These are phyloP conservation scores for Argyresthia albistria DNA, from an alignment of 2,888 invertebrate species.

Conservation along the genomic window DNA sequence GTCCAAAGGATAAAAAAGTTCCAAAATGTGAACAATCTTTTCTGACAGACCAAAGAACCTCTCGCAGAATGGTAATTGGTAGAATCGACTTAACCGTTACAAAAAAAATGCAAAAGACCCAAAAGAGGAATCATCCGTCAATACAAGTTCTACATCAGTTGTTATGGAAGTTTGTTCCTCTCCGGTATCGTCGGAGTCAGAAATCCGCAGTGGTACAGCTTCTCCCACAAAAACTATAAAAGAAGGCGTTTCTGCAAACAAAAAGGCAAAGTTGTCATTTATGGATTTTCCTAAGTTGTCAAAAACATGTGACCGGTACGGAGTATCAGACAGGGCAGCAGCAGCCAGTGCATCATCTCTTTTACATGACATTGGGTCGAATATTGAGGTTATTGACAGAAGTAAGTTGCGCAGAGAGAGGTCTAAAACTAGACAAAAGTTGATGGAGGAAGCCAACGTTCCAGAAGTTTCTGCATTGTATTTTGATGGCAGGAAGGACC, in stretches of 20 bases:
- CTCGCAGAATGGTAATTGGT: constrained; percentile 9
- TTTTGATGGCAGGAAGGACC: constrained; percentile 15
- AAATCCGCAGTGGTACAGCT: not conserved
- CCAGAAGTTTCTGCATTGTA: constrained; percentile 11
- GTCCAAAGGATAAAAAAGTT: constrained; percentile 9
- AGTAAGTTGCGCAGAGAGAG: constrained; percentile 12
- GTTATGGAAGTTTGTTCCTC: not conserved
- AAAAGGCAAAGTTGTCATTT: not conserved
- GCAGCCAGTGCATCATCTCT: constrained; percentile 12
- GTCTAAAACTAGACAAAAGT: constrained; percentile 4
- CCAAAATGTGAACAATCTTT: constrained; percentile 9
- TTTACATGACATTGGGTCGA: constrained; percentile 8
- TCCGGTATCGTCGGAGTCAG: not conserved
- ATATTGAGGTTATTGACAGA: constrained; percentile 8
- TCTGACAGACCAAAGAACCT: constrained; percentile 10
- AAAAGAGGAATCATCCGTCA: constrained; percentile 7
- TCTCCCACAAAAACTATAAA: not conserved
- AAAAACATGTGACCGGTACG: constrained; percentile 13
- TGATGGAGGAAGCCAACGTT: not conserved
- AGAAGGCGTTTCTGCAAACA: not conserved
- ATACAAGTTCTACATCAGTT: not conserved
- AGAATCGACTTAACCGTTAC: constrained; percentile 7
- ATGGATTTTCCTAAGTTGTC: constrained; percentile 8
- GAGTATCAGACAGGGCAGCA: constrained; percentile 14
- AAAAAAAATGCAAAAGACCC: constrained; percentile 6